phyloP scores from a whole-genome alignment of 2,797 vertebrate genomes.

The Rhodeus uyekii region DNA sequence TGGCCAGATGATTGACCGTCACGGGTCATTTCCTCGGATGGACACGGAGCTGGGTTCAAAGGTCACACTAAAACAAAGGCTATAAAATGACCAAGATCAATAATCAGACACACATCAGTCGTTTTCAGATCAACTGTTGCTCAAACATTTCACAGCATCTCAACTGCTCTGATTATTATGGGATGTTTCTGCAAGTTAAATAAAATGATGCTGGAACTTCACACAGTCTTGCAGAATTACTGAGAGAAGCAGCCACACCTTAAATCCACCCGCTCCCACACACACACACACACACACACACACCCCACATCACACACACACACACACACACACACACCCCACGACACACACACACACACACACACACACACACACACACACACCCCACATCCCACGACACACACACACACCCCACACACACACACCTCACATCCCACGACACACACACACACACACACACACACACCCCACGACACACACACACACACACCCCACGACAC shows the following conservation, averaged over 20 bases:
- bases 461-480: not conserved
- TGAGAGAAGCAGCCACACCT: constrained; percentile 19
- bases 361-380: not conserved
- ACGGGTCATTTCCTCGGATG: not conserved
- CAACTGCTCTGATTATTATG: too few species aligned
- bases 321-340: not conserved
- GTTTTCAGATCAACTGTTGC: not conserved
- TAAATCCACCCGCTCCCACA: not conserved
- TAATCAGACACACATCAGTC: not conserved
- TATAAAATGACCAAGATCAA: not conserved
- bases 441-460: not conserved
- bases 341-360: not conserved
- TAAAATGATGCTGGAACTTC: not conserved
- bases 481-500: not conserved
- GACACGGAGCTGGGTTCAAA: constrained; percentile 7
- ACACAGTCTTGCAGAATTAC: constrained; percentile 5
- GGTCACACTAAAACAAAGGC: not conserved
- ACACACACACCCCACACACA: not conserved
- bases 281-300: not conserved
- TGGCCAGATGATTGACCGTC: constrained; percentile 69
- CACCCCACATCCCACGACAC: not conserved
- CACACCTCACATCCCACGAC: not conserved
- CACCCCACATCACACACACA: not conserved
- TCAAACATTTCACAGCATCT: not conserved
- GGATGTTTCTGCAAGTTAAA: too few species aligned